Evolutionary conservation across 1,140 invertebrate genomes (phyloP), one percentile per base, ranked within the genome.

Genomic region (Drosophila mauritiana): DNA sequence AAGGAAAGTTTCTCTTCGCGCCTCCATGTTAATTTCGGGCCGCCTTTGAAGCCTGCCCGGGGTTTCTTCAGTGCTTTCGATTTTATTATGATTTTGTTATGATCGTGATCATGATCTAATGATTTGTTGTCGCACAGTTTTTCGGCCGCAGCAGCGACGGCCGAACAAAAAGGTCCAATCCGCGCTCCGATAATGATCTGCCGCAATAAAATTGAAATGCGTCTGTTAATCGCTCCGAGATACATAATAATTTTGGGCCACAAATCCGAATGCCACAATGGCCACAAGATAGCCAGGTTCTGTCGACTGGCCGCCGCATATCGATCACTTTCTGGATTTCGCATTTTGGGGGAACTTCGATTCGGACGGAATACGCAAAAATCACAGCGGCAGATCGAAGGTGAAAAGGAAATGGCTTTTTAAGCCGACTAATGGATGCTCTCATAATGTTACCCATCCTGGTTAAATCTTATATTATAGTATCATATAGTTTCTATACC

Each of bases 171-270:
- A 67, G 61, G 42, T 56, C 48, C 49, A 43, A 75, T 72, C 62
- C 63, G 62, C 63, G 75, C 67, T 45, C 51, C 73, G 83, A 86
- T 86, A 86, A 88, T 86, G 79, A 86, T 86, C 84, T 78, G 56
- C 84, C 61, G 84, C 77, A 89, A 89, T 89, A 89, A 89, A 89
- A 89, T 84, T 89, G 77, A 89, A 89, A 83, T 89, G 84, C 84
- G 84, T 64, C 69, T 89, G 84, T 89, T 89, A 89, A 89, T 89
- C 84, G 85, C 68, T 84, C 68, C 65, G 58, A 84, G 85, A 89
- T 89, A 89, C 84, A 89, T 89, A 89, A 89, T 89, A 89, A 89
- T 89, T 89, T 80, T 84, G 68, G 45, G 57, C 61, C 55, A 45
- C 1, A 31, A 8, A 31, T 31, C 31, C 70, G 61, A 45, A 39